phyloP scores from a whole-genome alignment of 1,140 invertebrate genomes.

The Goniozus legneri region DNA sequence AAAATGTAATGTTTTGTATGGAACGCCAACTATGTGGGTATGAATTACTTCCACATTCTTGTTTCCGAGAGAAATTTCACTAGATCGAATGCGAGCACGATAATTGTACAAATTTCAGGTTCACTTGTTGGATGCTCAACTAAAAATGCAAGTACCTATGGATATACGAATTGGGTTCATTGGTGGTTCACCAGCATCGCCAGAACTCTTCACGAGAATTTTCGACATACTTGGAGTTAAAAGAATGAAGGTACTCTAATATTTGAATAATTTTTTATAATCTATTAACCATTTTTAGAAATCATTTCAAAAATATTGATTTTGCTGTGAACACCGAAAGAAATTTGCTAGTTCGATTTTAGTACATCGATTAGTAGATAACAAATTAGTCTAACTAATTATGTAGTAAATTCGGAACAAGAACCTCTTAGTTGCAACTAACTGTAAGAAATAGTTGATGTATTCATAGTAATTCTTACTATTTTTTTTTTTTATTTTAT shows the following conservation, averaged over 20 bases:
- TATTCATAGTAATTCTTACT: too few species aligned
- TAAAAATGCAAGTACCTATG: constrained; percentile 50
- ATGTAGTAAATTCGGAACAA: too few species aligned
- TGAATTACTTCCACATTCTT: constrained; percentile 65
- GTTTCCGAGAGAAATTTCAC: background rate
- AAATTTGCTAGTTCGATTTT: too few species aligned
- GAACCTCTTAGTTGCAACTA: too few species aligned
- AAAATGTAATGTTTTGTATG: constrained; percentile 76
- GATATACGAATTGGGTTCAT: constrained; percentile 61
- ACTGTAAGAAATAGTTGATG: too few species aligned
- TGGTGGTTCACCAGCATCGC: constrained; percentile 74
- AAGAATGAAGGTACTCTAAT: constrained; percentile 50
- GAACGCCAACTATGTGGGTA: constrained; percentile 96
- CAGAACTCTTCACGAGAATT: constrained; percentile 67
- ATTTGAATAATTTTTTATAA: background rate
- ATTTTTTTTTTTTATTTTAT: too few species aligned
- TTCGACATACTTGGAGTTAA: constrained; percentile 52
- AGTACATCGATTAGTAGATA: too few species aligned
- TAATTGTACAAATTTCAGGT: constrained; percentile 33
- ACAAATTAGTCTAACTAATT: too few species aligned
- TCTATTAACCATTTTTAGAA: too few species aligned
- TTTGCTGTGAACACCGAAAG: too few species aligned
- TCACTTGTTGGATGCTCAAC: constrained; percentile 45
- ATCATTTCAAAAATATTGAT: too few species aligned
- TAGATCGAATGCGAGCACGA: too few species aligned